Base-by-base conservation (phyloP, 2,888 invertebrate genomes). In the Sminthurides aquaticus region DNA sequence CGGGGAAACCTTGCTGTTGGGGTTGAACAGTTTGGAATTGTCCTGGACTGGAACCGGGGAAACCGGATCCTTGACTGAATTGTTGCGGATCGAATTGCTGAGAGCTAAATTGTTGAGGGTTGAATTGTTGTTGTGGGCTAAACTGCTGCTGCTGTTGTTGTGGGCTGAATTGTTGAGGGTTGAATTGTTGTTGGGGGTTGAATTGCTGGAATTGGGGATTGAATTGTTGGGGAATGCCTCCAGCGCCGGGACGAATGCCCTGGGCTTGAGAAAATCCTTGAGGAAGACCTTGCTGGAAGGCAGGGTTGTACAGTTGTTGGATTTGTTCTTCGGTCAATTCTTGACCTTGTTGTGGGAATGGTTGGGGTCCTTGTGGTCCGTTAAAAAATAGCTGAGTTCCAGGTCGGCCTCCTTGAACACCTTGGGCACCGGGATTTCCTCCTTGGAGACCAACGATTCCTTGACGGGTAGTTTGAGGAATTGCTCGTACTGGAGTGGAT, bases 341-440 rank as follows among this genome's bases (percentile, higher is more conserved):
- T 57, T 27, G 28, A 11, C 26, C 27, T 2, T 26, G 22, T 26
- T 48, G 57, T 8, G 34, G 25, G 26, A 49, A 60, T 49, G 20
- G 8, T n/a, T 59, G 54, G 20, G 60, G 56, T n/a, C 52, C 52
- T 22, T 56, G 52, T 20, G 26, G 56, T 29, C 34, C 29, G 28
- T 29, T 57, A 26, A 57, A 57, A 8, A 58, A 52, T 49, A 57
- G 29, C n/a, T 57, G 67, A 22, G 48, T 60, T 1, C 55, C 57
- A 56, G 29, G 62, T 48, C 26, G 54, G 49, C 57, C 49, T 57
- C 59, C 65, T 62, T 58, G 62, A n/a, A n/a, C n/a, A 27, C 49
- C 49, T 28, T 28, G 55, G 43, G 60, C 11, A 25, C 11, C 5
- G 5, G 48, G 43, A 26, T 58, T 58, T 24, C 34, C 34, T 24